phyloP scores from a whole-genome alignment of 1,140 invertebrate species.

The Harpegnathos saltator region DNA sequence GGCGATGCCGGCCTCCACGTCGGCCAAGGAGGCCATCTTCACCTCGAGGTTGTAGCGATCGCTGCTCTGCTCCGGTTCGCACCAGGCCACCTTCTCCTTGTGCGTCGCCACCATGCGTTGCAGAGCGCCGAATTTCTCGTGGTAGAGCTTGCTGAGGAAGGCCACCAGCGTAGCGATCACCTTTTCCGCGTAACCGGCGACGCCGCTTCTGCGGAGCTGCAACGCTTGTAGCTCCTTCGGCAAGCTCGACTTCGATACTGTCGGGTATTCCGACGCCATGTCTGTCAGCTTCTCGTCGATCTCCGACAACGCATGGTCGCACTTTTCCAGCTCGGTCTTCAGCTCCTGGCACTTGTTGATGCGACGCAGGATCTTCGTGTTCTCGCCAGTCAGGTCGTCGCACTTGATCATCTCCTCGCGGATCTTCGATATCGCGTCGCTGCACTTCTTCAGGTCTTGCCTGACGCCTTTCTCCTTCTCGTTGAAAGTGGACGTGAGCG shows the following conservation, averaged over 20 bases:
- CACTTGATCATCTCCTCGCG: constrained; percentile 95
- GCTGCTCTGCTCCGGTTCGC: constrained; percentile 93
- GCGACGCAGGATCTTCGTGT: constrained; percentile 92
- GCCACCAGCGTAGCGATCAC: constrained; percentile 92
- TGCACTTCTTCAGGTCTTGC: constrained; percentile 89
- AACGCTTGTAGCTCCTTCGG: constrained; percentile 93
- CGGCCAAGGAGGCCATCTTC: constrained; percentile 93
- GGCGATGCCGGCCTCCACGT: constrained; percentile 90
- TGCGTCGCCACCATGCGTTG: constrained; percentile 92
- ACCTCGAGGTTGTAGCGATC: constrained; percentile 97
- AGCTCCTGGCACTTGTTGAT: constrained; percentile 91
- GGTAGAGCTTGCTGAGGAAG: constrained; percentile 95
- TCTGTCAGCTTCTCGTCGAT: constrained; percentile 87
- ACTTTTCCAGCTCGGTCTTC: constrained; percentile 89
- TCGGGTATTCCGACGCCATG: constrained; percentile 92
- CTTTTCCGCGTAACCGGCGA: constrained; percentile 91
- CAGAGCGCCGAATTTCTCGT: constrained; percentile 93
- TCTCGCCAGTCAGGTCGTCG: constrained; percentile 96
- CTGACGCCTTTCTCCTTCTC: constrained; percentile 91
- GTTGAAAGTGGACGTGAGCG: constrained; percentile 89
- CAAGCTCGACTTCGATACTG: constrained; percentile 91
- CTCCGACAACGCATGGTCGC: constrained; percentile 85
- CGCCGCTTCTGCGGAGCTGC: constrained; percentile 91
- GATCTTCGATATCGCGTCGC: constrained; percentile 90
- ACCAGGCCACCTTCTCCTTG: constrained; percentile 97